Percentiles rank a stretch among this genome's conserved stretches.
Evolutionary conservation across 2,797 vertebrate species (phyloP).

Genomic region (Pachyuromys duprasi): DNA sequence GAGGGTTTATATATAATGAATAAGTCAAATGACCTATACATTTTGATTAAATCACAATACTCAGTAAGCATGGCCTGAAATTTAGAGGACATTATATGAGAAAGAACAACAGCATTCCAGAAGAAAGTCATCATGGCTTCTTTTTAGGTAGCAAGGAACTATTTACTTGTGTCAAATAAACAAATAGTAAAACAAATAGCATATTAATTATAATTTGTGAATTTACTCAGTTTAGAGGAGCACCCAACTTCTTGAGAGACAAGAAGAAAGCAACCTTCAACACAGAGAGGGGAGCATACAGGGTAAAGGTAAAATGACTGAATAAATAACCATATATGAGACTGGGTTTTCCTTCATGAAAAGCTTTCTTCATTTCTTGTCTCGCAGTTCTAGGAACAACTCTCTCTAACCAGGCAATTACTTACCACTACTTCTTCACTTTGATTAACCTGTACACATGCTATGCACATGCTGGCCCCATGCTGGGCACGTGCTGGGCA

Average conservation of each 20-base stretch:
- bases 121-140: neutral
- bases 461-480: neutral
- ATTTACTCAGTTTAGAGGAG: neutral
- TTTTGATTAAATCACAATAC: neutral
- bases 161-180: neutral
- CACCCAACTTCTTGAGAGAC: neutral
- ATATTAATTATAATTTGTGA: constrained; percentile 23
- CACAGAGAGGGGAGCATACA: neutral
- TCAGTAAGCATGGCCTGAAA: neutral
- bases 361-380: neutral
- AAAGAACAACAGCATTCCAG: constrained; percentile 11
- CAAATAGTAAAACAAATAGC: neutral
- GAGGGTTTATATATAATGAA: constrained; percentile 27
- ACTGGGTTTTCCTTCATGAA: neutral
- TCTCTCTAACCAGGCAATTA: neutral
- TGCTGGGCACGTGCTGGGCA: too few relatives aligned
- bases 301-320: too few relatives aligned
- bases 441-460: neutral
- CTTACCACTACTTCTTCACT: too few relatives aligned
- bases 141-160: neutral
- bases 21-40: constrained; percentile 44
- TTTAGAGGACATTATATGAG: neutral
- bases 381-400: too few relatives aligned
- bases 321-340: neutral
- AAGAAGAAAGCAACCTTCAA: neutral